Conservation (phyloP, 64 coral and sea anemone species). For the Platygyra sinensis region DNA sequence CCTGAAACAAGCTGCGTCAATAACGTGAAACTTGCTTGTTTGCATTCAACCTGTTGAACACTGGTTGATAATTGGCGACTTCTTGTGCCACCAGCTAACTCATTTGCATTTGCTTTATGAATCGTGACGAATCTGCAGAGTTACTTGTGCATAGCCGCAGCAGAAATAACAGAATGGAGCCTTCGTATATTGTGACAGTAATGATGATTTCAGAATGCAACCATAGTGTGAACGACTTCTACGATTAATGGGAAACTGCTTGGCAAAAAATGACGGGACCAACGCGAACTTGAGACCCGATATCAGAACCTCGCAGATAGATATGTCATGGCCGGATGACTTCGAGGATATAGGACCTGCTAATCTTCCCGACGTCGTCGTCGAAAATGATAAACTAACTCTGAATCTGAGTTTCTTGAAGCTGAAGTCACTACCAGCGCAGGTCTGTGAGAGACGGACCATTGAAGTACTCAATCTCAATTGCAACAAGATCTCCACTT, state of each 20-base stretch:
- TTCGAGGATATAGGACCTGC: slow-evolving; percentile 34
- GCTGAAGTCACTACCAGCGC: slow-evolving; percentile 59
- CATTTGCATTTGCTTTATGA: slow-evolving; percentile 16
- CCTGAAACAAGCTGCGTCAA: not conserved
- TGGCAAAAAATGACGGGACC: not conserved
- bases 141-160: not conserved
- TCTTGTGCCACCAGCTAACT: not conserved
- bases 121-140: not conserved
- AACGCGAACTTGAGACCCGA: not conserved
- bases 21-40: not conserved
- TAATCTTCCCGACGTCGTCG: slow-evolving; percentile 54
- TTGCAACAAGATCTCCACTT: slow-evolving; percentile 78
- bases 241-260: slow-evolving; percentile 22
- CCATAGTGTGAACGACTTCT: not conserved
- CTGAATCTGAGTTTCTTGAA: slow-evolving; percentile 67
- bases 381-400: slow-evolving; percentile 73
- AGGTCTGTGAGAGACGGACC: slow-evolving; percentile 47
- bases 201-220: not conserved
- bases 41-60: not conserved
- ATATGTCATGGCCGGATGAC: slow-evolving; percentile 66
- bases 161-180: not conserved
- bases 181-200: not conserved
- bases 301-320: slow-evolving; percentile 25
- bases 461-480: slow-evolving; percentile 64
- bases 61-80: not conserved